A percentile compares a stretch with the other conserved stretches of the same genome.
Conservation (phyloP, 2,113 vertebrate genomes). For the Siniperca knerii region DNA sequence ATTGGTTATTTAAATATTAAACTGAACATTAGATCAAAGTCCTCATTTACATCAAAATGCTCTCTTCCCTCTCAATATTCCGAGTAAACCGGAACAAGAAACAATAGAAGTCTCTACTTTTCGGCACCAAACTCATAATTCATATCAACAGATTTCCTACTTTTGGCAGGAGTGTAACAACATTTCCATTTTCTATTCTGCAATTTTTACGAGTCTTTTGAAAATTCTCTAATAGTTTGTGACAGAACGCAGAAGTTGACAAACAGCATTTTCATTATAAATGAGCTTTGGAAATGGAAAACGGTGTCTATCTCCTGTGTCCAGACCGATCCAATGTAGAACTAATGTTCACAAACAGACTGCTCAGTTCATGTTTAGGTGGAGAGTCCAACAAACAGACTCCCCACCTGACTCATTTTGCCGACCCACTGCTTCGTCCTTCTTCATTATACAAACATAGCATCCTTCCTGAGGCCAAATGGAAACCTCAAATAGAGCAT, state of each 20-base stretch:
- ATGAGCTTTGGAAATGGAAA: constrained; percentile 62
- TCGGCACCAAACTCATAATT: constrained; percentile 25
- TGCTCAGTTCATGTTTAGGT: constrained; percentile 22
- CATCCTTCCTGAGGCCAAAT: constrained; percentile 14
- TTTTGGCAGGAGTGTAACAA: constrained; percentile 23
- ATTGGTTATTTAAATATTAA: neutral
- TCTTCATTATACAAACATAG: constrained; percentile 49
- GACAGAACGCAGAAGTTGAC: constrained; percentile 47
- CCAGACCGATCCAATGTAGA: constrained; percentile 26
- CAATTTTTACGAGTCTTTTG: constrained; percentile 47
- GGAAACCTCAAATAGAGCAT: constrained; percentile 7
- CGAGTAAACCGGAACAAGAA: constrained; percentile 36
- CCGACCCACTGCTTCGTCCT: constrained; percentile 43
- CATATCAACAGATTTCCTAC: constrained; percentile 20
- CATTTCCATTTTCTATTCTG: constrained; percentile 41
- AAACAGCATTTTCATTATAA: constrained; percentile 68
- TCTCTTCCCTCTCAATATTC: constrained; percentile 1
- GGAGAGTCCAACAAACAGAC: constrained; percentile 22
- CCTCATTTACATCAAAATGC: neutral
- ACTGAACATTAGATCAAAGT: constrained; percentile 6
- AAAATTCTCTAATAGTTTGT: constrained; percentile 46
- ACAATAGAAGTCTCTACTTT: constrained; percentile 16
- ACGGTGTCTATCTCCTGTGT: constrained; percentile 20
- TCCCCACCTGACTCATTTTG: constrained; percentile 22
- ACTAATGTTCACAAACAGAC: constrained; percentile 25